Base-by-base conservation (phyloP, 2,888 invertebrate genomes). In the Phalera bucephala region DNA sequence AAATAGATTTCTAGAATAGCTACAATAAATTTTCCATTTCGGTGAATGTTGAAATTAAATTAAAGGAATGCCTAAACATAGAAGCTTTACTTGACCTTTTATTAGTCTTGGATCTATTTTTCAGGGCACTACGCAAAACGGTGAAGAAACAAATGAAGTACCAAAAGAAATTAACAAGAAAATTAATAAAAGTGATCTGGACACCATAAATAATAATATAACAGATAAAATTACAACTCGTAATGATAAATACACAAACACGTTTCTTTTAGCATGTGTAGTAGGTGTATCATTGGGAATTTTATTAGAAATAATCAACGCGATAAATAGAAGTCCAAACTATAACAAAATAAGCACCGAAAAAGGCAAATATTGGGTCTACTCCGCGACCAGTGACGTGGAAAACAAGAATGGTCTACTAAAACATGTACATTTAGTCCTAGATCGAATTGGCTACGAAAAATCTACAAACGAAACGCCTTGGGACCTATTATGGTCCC, bases 401-500 rank as follows among this genome's bases (percentile, higher is more conserved):
- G 91, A 94, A 17, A 90, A 90, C 19, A 73, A 72, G 37, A 91
- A 91, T 26, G 94, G 95, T 0, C 91, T 95, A 53, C 84, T 97
- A 37, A 92, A 92, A 63, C 97, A 99, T 78, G 95, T 99, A 0
- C 93, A 94, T 63, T 87, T 92, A 19, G 94, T 97, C 1, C 90
- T 99, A 44, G 89, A 94, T 5, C 89, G 94, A 46, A 74, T 96
- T 8, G 97, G 97, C 0, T 97, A 94, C 61, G 79, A 91, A 36
- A 91, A 92, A 48, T 91, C 88, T 0, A 76, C 79, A 0, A 83
- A 91, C 19, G 64, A 83, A 5, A 78, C 91, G 0, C 89, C 94
- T 1, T 99, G 98, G 97, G 93, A 95, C 70, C 87, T 99, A 0
- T 80, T 99, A 6, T 99, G 99, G 99, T 94, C 97, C 0, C 97